phyloP scores from a whole-genome alignment of 2,888 invertebrate species.

The Lymantria monacha region DNA sequence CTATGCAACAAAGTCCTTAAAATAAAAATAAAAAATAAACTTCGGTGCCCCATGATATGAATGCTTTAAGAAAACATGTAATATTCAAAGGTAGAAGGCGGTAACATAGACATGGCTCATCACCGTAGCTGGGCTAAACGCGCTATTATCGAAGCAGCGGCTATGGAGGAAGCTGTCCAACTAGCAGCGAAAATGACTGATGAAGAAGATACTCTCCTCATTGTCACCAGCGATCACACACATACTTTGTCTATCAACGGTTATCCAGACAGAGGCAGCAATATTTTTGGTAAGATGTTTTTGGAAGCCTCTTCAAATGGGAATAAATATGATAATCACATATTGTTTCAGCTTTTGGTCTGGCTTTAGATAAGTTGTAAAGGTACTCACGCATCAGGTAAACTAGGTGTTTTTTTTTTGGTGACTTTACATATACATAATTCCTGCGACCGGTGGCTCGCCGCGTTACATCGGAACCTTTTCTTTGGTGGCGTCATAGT shows the following conservation, averaged over 20 bases:
- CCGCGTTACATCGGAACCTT: too few relatives aligned
- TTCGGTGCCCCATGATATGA: background rate
- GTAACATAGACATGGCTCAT: slow-evolving; percentile 93
- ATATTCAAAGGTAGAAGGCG: slow-evolving; percentile 88
- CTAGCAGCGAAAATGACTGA: slow-evolving; percentile 83
- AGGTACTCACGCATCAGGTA: background rate
- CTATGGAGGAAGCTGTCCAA: slow-evolving; percentile 89
- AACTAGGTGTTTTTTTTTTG: too few relatives aligned
- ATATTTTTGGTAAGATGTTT: slow-evolving; percentile 84
- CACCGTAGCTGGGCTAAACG: slow-evolving; percentile 90
- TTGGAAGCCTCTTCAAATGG: background rate
- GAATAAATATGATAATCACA: too few relatives aligned
- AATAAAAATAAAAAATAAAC: too few relatives aligned
- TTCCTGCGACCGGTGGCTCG: too few relatives aligned
- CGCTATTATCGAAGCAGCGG: slow-evolving; percentile 90
- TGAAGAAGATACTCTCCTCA: slow-evolving; percentile 87
- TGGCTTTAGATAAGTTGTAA: background rate
- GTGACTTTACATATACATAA: too few relatives aligned
- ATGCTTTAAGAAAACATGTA: background rate
- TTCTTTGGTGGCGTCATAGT: too few relatives aligned
- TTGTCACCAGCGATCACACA: slow-evolving; percentile 93
- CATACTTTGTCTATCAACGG: slow-evolving; percentile 91
- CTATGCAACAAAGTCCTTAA: too few relatives aligned
- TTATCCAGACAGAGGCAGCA: slow-evolving; percentile 85
- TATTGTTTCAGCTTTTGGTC: too few relatives aligned